These are phyloP conservation scores for Anhinga anhinga DNA, from an alignment of 2,113 vertebrate species.

Conservation along the genomic window DNA sequence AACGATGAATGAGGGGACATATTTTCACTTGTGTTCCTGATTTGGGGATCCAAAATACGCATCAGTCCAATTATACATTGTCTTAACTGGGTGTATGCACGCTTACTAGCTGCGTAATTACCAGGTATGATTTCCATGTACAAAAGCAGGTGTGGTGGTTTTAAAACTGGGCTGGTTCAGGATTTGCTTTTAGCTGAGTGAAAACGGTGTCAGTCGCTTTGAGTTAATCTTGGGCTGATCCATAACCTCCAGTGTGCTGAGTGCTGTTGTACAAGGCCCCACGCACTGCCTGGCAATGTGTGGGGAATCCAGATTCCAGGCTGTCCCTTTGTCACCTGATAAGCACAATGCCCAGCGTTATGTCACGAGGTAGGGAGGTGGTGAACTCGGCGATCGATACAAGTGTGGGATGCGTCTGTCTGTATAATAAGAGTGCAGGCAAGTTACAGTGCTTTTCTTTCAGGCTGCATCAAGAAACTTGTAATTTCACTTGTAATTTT, in stretches of 20 bases:
- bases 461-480: constrained; percentile 33
- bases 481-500: constrained; percentile 44
- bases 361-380: not conserved
- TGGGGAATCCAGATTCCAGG: not conserved
- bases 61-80: not conserved
- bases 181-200: not conserved
- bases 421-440: not conserved
- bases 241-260: not conserved
- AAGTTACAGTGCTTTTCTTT: constrained; percentile 26
- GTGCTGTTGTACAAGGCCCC: not conserved
- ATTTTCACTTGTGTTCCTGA: not conserved
- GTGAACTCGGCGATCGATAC: not conserved
- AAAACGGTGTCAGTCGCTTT: not conserved
- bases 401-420: not conserved
- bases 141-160: not conserved
- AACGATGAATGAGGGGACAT: not conserved
- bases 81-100: not conserved
- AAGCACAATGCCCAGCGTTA: not conserved
- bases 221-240: not conserved
- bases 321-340: not conserved
- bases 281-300: not conserved
- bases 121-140: not conserved
- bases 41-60: rapidly evolving
- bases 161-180: not conserved
- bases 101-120: not conserved